phyloP scores from a whole-genome alignment of 2,888 invertebrate species.

The Lithophane socia region DNA sequence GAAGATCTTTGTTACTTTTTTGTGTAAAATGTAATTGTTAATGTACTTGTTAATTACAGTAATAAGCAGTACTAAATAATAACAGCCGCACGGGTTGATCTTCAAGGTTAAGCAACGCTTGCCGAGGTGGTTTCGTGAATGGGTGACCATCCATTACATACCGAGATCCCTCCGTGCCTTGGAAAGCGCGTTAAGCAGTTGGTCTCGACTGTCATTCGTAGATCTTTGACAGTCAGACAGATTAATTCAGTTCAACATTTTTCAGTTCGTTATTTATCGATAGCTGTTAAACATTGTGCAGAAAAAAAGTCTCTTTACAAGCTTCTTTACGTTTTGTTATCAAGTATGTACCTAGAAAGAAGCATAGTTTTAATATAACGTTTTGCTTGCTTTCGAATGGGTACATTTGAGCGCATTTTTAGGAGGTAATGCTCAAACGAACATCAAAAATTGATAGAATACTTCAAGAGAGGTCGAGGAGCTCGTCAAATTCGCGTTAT shows the following conservation, averaged over 20 bases:
- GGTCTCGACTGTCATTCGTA: too few species aligned
- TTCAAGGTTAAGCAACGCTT: too few species aligned
- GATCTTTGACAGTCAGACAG: too few species aligned
- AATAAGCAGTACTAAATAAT: too few species aligned
- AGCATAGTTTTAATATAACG: background rate
- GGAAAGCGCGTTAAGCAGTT: too few species aligned
- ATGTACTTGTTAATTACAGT: too few species aligned
- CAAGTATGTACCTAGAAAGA: background rate
- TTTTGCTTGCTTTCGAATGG: background rate
- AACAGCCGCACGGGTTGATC: too few species aligned
- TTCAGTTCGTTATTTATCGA: background rate
- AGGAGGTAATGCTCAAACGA: conserved; percentile 33
- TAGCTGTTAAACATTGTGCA: background rate
- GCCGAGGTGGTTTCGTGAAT: too few species aligned
- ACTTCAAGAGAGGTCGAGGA: conserved; percentile 63
- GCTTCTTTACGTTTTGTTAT: background rate
- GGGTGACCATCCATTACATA: too few species aligned
- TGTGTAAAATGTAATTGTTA: conserved; percentile 5
- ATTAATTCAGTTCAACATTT: background rate
- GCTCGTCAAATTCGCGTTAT: conserved; percentile 83
- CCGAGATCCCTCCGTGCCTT: too few species aligned
- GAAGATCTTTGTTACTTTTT: conserved; percentile 10
- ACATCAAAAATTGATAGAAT: conserved; percentile 69
- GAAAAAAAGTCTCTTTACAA: background rate
- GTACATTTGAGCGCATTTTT: background rate